A percentile compares a stretch with the other conserved stretches of the same genome.
Conservation (phyloP, 2,113 vertebrate species). For the Hippolais icterina region DNA sequence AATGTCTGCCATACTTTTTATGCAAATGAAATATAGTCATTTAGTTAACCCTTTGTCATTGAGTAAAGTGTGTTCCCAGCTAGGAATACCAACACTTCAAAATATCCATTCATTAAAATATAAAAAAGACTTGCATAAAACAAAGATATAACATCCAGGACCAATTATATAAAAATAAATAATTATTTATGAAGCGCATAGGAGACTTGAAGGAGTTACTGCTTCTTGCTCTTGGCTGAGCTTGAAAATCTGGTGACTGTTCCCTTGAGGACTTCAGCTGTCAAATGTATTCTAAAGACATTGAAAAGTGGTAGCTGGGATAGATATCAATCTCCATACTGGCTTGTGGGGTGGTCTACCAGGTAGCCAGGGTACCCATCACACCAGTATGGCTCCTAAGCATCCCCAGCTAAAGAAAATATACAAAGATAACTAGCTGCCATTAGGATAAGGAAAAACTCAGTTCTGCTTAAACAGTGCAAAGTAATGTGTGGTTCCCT, state of each 20-base stretch:
- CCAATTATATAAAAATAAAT: not conserved
- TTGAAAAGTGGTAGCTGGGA: not conserved
- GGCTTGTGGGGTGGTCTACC: not conserved
- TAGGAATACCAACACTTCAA: not conserved
- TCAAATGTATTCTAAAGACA: not conserved
- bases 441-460: not conserved
- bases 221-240: not conserved
- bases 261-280: not conserved
- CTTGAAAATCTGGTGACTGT: not conserved
- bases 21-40: not conserved
- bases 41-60: not conserved
- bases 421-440: not conserved
- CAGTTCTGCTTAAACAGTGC: not conserved
- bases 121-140: not conserved
- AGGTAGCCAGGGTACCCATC: not conserved
- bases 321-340: not conserved
- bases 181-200: not conserved
- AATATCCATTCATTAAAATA: not conserved
- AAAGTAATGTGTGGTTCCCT: not conserved
- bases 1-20: not conserved
- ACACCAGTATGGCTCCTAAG: not conserved
- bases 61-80: not conserved
- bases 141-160: not conserved
- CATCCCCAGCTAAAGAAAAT: not conserved
- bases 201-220: not conserved